phyloP scores from a whole-genome alignment of 2,113 vertebrate species.

The Sebastes schlegelii region DNA sequence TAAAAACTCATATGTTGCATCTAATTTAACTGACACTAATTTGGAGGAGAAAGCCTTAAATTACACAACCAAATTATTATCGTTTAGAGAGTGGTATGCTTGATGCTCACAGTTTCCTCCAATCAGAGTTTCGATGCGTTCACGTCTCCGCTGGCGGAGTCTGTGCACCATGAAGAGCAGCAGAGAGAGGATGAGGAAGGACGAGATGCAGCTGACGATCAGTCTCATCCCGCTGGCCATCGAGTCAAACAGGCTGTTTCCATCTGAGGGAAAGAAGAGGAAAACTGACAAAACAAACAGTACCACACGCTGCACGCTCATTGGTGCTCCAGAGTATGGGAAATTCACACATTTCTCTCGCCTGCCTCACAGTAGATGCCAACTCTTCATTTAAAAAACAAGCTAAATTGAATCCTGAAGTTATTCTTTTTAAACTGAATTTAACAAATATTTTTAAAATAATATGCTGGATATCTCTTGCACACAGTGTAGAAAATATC shows the following conservation, averaged over 20 bases:
- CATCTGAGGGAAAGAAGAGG: slow-evolving; percentile 82
- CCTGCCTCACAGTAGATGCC: not conserved
- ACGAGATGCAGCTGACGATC: slow-evolving; percentile 98
- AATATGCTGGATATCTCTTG: not conserved
- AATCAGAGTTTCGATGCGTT: slow-evolving; percentile 96
- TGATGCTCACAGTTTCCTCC: slow-evolving; percentile 92
- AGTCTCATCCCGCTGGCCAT: slow-evolving; percentile 99
- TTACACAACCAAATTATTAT: not conserved
- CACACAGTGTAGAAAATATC: not conserved
- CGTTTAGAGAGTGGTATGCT: not conserved
- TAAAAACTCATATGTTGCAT: not conserved
- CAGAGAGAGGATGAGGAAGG: slow-evolving; percentile 98
- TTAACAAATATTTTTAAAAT: not conserved
- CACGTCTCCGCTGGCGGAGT: slow-evolving; percentile 93
- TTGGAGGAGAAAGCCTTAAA: not conserved
- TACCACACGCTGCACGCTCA: not conserved
- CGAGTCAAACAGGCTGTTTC: slow-evolving; percentile 96
- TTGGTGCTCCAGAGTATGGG: not conserved
- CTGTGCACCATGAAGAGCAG: slow-evolving; percentile 99
- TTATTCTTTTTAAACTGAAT: not conserved
- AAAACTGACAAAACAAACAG: not conserved
- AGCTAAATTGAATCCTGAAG: not conserved
- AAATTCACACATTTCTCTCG: not conserved
- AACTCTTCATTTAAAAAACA: not conserved
- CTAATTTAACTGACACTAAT: not conserved